These are phyloP conservation scores for Lasioglossum villosulum DNA, from an alignment of 2,888 invertebrate genomes.

Conservation along the genomic window DNA sequence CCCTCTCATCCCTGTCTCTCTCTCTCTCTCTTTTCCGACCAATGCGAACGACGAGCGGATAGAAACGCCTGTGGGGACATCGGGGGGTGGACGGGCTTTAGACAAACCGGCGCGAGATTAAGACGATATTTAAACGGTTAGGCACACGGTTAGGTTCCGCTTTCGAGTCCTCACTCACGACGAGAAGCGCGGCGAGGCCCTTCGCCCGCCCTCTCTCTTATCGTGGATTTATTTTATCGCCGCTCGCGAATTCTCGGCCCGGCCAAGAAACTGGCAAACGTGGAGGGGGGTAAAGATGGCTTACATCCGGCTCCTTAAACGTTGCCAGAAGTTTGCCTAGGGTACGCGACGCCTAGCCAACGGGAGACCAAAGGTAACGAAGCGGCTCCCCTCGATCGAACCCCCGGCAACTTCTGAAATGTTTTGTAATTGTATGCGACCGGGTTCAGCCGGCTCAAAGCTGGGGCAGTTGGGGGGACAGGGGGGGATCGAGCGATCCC, in stretches of 20 bases:
- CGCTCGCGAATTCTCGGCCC: slow-evolving; percentile 50
- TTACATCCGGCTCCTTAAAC: slow-evolving; percentile 10
- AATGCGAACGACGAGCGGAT: neutral
- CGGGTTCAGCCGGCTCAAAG: slow-evolving; percentile 8
- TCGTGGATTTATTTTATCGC: slow-evolving; percentile 69
- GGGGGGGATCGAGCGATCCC: slow-evolving; percentile 1
- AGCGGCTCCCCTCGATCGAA: slow-evolving; percentile 26
- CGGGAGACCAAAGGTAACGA: neutral
- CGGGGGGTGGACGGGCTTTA: slow-evolving; percentile 12
- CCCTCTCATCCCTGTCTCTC: neutral
- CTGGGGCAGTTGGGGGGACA: neutral
- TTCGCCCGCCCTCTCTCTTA: neutral
- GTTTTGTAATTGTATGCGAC: slow-evolving; percentile 46
- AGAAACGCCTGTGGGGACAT: neutral
- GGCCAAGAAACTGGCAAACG: slow-evolving; percentile 64
- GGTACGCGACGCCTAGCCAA: neutral
- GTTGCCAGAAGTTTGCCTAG: slow-evolving; percentile 21
- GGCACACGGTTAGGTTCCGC: slow-evolving; percentile 55
- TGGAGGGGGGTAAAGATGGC: neutral
- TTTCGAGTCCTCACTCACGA: slow-evolving; percentile 53
- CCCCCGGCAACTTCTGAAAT: slow-evolving; percentile 26
- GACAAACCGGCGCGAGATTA: slow-evolving; percentile 70
- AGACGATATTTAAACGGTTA: slow-evolving; percentile 76
- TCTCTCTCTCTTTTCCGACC: neutral
- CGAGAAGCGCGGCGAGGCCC: neutral